These are phyloP conservation scores for Elegia similella DNA, from an alignment of 2,888 invertebrate genomes.

Conservation along the genomic window DNA sequence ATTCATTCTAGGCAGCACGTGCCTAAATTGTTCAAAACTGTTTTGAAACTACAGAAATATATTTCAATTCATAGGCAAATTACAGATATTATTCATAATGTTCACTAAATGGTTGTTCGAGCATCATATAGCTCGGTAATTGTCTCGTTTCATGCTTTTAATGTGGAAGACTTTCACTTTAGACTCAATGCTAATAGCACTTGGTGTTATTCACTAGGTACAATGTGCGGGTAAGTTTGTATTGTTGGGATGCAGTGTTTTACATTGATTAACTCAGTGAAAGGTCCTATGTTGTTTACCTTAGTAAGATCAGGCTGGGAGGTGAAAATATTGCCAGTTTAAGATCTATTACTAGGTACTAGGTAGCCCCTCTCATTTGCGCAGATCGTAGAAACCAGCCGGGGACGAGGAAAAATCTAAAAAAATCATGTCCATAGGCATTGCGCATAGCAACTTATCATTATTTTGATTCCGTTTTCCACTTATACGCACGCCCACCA, in stretches of 20 bases:
- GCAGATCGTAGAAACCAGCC: too few species aligned
- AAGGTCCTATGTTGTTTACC: neutral
- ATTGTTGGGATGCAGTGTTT: constrained; percentile 24
- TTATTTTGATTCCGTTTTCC: too few species aligned
- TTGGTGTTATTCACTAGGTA: constrained; percentile 62
- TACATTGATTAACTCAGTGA: constrained; percentile 7
- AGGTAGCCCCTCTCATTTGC: too few species aligned
- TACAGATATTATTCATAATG: constrained; percentile 3
- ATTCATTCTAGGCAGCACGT: too few species aligned
- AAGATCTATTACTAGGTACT: too few species aligned
- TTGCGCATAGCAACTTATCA: too few species aligned
- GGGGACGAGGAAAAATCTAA: too few species aligned
- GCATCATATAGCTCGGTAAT: constrained; percentile 45
- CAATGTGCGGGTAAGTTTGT: constrained; percentile 31
- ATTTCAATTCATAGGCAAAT: neutral
- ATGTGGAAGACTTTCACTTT: constrained; percentile 72
- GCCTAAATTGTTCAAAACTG: too few species aligned
- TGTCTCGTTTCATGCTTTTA: constrained; percentile 56
- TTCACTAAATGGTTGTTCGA: constrained; percentile 26
- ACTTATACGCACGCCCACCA: too few species aligned
- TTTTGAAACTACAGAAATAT: neutral
- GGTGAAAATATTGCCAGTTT: too few species aligned
- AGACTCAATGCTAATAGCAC: constrained; percentile 75
- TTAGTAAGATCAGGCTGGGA: neutral
- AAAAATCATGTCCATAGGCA: too few species aligned